Evolutionary conservation across 2,113 vertebrate species (phyloP), one percentile per base, ranked within the genome.

Genomic region (Halcyon senegalensis): DNA sequence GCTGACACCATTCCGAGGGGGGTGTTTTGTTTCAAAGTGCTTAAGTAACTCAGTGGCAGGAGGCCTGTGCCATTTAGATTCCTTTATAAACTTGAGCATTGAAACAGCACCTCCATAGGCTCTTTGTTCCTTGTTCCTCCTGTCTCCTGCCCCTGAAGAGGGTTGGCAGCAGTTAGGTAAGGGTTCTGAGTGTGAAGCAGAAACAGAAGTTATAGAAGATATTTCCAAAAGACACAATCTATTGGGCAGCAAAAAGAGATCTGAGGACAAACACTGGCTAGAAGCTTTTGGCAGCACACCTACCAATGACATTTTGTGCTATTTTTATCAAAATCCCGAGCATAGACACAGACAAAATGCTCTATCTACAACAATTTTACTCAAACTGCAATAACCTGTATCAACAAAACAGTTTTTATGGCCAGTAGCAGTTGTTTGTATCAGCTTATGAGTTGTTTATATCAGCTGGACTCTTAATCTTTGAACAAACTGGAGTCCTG

Each of bases 21-120:
- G 67, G 95, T 73, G 85, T 95, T 96, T 70, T 88, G 72, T 97
- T 97, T 97, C 95, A 85, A 58, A 81, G 91, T 37, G 31, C 91
- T 91, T 95, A 87, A 89, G 89, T 94, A 72, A 89, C 84, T 67
- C 18, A 27, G 84, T 56, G 56, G 74, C 94, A 87, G 89, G 87
- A 76, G 78, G 89, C 81, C 59, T 4, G 1, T 43, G 58, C 50
- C 44, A 83, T 91, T 93, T 73, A 73, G 75, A 88, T 94, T 91
- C 25, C 44, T 76, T 91, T 87, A 24, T 64, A 30, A 51, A 78
- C 77, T 59, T 46, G 62, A 64, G 69, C 41, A 4, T 3, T 93
- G 91, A 96, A 96, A 93, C 87, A 46, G 91, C 67, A 91, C 91
- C 58, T 93, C 87, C 15, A 5, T 2, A 44, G 77, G 70, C 74